phyloP scores from a whole-genome alignment of 2,888 invertebrate species.

The Dendrolimus houi region DNA sequence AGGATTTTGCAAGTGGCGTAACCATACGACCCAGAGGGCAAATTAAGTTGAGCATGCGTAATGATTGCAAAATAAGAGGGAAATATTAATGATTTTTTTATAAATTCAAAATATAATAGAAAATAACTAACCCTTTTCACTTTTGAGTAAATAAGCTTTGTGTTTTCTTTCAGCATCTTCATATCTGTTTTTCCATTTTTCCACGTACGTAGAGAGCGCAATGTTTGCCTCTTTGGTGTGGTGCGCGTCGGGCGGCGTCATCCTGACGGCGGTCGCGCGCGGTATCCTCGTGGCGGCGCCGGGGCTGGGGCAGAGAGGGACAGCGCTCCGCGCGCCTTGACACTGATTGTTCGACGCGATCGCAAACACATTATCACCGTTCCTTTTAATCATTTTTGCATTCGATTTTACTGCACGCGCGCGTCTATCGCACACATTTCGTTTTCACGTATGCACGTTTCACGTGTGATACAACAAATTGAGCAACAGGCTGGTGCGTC shows the following conservation, averaged over 20 bases:
- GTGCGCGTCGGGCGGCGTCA: conserved; percentile 70
- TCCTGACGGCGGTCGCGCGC: conserved; percentile 68
- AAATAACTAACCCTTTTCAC: conserved; percentile 80
- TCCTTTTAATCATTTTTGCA: conserved; percentile 75
- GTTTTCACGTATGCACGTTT: conserved; percentile 53
- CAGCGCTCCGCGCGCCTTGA: conserved; percentile 62
- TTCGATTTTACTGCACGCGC: conserved; percentile 61
- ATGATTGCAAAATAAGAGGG: conserved; percentile 25
- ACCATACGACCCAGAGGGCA: conserved; percentile 46
- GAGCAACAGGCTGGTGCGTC: conserved; percentile 66
- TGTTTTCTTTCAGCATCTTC: conserved; percentile 83
- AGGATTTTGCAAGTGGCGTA: conserved; percentile 55
- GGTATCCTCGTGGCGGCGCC: conserved; percentile 66
- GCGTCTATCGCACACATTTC: conserved; percentile 56
- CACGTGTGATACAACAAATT: conserved; percentile 38
- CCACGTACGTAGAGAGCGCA: conserved; percentile 67
- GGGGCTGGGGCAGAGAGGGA: conserved; percentile 57
- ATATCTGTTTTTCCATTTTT: conserved; percentile 82
- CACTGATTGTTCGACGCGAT: conserved; percentile 73
- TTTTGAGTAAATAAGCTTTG: conserved; percentile 80
- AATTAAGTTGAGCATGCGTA: conserved; percentile 54
- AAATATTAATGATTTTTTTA: conserved; percentile 23
- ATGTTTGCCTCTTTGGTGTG: conserved; percentile 67
- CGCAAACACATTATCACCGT: conserved; percentile 74
- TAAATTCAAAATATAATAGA: conserved; percentile 19